Conservation (phyloP, 2,888 invertebrate species). For the Coleophora deauratella region DNA sequence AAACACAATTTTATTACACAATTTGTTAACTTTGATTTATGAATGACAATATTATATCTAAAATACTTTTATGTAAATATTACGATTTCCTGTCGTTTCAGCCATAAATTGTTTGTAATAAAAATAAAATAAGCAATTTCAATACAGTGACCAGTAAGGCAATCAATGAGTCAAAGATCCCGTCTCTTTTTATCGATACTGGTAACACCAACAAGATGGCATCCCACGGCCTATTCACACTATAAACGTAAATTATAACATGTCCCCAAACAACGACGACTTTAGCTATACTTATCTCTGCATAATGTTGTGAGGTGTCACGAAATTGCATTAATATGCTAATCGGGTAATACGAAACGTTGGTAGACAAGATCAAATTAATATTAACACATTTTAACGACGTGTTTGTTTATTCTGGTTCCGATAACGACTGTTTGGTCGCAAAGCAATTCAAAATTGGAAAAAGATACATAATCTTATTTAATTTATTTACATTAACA, state of each 20-base stretch:
- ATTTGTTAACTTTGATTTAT: too few species aligned
- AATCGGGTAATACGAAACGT: slow-evolving; percentile 31
- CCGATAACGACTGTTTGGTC: slow-evolving; percentile 42
- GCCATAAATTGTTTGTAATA: neutral
- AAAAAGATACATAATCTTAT: too few species aligned
- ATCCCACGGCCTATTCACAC: slow-evolving; percentile 29
- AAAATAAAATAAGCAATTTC: slow-evolving; percentile 12
- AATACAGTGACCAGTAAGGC: slow-evolving; percentile 31
- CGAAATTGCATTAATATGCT: slow-evolving; percentile 28
- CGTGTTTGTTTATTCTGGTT: slow-evolving; percentile 54
- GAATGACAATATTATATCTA: too few species aligned
- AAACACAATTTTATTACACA: too few species aligned
- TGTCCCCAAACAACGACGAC: slow-evolving; percentile 45
- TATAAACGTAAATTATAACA: slow-evolving; percentile 45
- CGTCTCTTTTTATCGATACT: too few species aligned
- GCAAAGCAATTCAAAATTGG: too few species aligned
- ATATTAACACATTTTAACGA: slow-evolving; percentile 51
- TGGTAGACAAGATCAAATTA: slow-evolving; percentile 49
- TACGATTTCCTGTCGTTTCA: neutral
- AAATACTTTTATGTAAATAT: too few species aligned
- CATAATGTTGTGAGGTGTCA: neutral
- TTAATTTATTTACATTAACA: too few species aligned
- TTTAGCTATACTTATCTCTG: slow-evolving; percentile 10
- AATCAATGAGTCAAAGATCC: slow-evolving; percentile 10
- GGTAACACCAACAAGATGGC: slow-evolving; percentile 1